Evolutionary conservation across 2,888 invertebrate genomes (phyloP).

Genomic region (Drosophila niveifrons): DNA sequence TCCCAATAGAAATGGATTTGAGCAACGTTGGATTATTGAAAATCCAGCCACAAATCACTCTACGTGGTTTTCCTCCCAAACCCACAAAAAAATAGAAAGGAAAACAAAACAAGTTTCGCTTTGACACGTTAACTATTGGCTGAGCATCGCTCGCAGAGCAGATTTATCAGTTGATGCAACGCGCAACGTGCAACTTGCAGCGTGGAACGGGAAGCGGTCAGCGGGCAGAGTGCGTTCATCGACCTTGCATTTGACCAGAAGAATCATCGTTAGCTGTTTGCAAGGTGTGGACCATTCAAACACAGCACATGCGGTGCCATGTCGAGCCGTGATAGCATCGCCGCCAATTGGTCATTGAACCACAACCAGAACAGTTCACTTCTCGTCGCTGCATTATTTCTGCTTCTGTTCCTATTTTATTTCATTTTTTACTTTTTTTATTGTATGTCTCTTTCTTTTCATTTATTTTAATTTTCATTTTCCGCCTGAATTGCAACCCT

Average conservation of each 20-base stretch:
- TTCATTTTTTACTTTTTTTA: not conserved
- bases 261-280: conserved; percentile 15
- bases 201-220: conserved; percentile 39
- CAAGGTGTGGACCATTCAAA: conserved; percentile 51
- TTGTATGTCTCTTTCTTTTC: conserved; percentile 29
- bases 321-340: conserved; percentile 56
- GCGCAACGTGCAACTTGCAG: conserved; percentile 23
- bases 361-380: conserved; percentile 26
- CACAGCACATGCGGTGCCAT: not conserved
- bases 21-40: not conserved
- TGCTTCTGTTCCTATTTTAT: not conserved
- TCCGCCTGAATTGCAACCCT: conserved; percentile 48
- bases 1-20: not conserved
- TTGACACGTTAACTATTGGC: conserved; percentile 29
- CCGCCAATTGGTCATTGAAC: conserved; percentile 71
- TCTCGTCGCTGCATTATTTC: conserved; percentile 26
- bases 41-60: conserved; percentile 42
- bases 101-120: conserved; percentile 13
- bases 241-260: conserved; percentile 83
- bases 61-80: not conserved
- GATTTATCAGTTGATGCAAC: conserved; percentile 31
- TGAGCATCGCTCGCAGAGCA: conserved; percentile 24
- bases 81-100: not conserved
- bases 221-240: conserved; percentile 79
- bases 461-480: conserved; percentile 52